A percentile compares a stretch with the other conserved stretches of the same genome.
Evolutionary conservation across 2,888 invertebrate species (phyloP).

Genomic region (Hydrotaea diabolus): DNA sequence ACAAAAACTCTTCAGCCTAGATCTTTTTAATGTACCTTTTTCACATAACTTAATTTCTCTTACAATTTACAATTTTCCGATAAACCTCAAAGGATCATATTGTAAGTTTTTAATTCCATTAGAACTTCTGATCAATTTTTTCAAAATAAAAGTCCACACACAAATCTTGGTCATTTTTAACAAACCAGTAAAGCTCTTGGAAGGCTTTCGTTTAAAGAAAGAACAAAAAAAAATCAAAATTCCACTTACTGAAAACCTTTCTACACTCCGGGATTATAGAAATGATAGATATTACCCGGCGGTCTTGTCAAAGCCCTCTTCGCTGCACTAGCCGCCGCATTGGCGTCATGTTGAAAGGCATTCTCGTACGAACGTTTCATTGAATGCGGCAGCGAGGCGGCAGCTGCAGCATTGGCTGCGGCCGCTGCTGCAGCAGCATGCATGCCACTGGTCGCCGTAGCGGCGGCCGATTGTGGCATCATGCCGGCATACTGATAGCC

Average conservation of each 20-base stretch:
- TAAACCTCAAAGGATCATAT: no score
- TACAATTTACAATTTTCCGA: no score
- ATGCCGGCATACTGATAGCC: constrained; percentile 73
- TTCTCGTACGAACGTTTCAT: constrained; percentile 88
- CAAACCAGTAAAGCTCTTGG: not conserved
- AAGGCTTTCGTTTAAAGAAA: not conserved
- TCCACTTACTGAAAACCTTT: not conserved
- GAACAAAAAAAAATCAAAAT: not conserved
- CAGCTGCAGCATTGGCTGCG: constrained; percentile 66
- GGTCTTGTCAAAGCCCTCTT: constrained; percentile 78
- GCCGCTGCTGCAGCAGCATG: constrained; percentile 67
- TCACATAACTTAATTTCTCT: no score
- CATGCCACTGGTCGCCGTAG: constrained; percentile 62
- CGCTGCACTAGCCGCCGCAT: constrained; percentile 76
- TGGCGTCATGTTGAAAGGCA: constrained; percentile 84
- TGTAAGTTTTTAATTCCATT: no score
- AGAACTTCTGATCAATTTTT: no score
- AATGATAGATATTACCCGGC: constrained; percentile 73
- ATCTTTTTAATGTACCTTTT: no score
- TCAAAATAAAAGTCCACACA: not conserved
- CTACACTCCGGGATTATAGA: constrained; percentile 78
- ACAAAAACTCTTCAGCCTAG: no score
- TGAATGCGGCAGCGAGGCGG: constrained; percentile 74
- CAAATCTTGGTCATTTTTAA: not conserved
- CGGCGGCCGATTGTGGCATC: constrained; percentile 70